Conservation (phyloP, 1,140 invertebrate species). For the Drosophila persimilis region DNA sequence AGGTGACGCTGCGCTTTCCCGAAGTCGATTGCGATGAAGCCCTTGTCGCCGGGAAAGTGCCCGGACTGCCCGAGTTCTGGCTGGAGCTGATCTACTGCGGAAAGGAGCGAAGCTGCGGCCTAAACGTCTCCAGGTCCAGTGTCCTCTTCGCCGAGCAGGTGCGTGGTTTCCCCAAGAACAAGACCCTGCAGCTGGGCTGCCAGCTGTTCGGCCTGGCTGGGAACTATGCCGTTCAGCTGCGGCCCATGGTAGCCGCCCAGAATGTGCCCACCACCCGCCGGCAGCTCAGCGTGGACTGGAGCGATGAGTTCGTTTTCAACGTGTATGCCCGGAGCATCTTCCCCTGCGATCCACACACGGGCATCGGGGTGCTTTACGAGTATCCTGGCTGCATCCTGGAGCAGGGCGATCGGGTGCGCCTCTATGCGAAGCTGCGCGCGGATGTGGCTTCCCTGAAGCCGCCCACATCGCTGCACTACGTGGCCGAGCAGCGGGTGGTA, state of each 20-base stretch:
- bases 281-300: constrained; percentile 89
- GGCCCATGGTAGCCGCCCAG: constrained; percentile 84
- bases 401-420: constrained; percentile 88
- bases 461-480: constrained; percentile 86
- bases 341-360: constrained; percentile 88
- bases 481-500: constrained; percentile 85
- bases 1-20: constrained; percentile 88
- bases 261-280: constrained; percentile 86
- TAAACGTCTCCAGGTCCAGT: constrained; percentile 82
- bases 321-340: constrained; percentile 91
- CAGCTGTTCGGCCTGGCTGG: constrained; percentile 91
- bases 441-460: constrained; percentile 87
- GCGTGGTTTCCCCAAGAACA: constrained; percentile 87
- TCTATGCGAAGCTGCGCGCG: constrained; percentile 88
- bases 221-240: constrained; percentile 88
- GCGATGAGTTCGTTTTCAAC: constrained; percentile 91
- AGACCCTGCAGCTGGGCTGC: constrained; percentile 87
- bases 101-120: constrained; percentile 83
- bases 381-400: constrained; percentile 91
- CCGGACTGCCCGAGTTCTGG: constrained; percentile 87
- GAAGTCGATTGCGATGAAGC: constrained; percentile 86
- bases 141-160: constrained; percentile 88
- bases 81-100: constrained; percentile 91
- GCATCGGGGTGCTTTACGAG: constrained; percentile 90
- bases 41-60: constrained; percentile 82